Base-by-base conservation (phyloP, 1,140 invertebrate genomes). In the Hylaeus anthracinus region DNA sequence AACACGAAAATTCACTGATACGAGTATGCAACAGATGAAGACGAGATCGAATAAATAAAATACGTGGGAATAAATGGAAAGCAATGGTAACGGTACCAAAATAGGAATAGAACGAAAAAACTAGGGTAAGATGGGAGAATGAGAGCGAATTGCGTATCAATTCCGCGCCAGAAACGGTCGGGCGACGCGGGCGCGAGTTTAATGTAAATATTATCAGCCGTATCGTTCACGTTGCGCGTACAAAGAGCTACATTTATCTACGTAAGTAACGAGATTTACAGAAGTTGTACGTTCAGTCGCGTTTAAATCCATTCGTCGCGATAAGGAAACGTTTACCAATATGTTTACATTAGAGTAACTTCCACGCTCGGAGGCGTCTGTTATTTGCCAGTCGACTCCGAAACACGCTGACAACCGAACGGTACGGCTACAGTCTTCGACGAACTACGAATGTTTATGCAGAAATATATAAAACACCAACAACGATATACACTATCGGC, bases 141-240 rank as follows among this genome's bases (percentile, higher is more conserved):
- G 45, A 48, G 45, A 48, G 45, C 4, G 45, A 37, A 26, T 51
- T 26, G 64, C 45, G 4, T 15, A 51, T 1, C 51, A 26, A 41
- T 37, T 39, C 14, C 60, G 9, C 45, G 61, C 39, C 5, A 8
- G 56, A 71, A 60, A 58, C 53, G 37, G 8, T 71, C 8, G 26
- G 26, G 39, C 63, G 39, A 45, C n/a, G 15, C 12, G 4, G 5
- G 15, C 8, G 39, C 41, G 26, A 51, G 48, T 8, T 53, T 39
- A 5, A 45, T 45, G 63, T 14, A 75, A 65, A 65, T 75, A 64
- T 64, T n/a, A 39, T 51, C 71, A 10, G 26, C n/a, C 26, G 56
- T 37, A 8, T 39, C n/a, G 14, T 14, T 48, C 3, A 39, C 3
- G n/a, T 37, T 37, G 2, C 26, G 15, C 56, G n/a, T 60, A 72